Conservation (phyloP, 2,888 invertebrate species). For the Pheosia tremula region DNA sequence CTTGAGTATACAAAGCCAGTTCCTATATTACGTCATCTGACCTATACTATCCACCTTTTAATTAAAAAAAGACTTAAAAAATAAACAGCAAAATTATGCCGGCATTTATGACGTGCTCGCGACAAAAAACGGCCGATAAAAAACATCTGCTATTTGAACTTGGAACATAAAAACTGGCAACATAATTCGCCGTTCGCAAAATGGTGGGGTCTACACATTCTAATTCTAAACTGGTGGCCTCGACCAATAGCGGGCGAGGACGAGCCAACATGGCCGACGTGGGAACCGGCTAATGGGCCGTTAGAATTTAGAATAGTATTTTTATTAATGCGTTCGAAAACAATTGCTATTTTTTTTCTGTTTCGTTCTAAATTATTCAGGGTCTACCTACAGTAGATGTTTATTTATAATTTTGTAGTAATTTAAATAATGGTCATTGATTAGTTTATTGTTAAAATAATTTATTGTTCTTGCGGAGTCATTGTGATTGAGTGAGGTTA, state of each 20-base stretch:
- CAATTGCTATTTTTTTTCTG: conserved; percentile 66
- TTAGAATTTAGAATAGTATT: conserved; percentile 84
- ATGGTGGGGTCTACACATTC: conserved; percentile 84
- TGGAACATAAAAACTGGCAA: conserved; percentile 69
- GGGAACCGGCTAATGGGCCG: conserved; percentile 83
- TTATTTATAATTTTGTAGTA: conserved; percentile 21
- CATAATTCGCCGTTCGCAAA: conserved; percentile 81
- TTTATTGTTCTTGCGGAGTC: conserved; percentile 22
- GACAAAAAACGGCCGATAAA: conserved; percentile 2
- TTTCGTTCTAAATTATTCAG: conserved; percentile 39
- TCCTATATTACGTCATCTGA: no score
- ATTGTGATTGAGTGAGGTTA: conserved; percentile 15
- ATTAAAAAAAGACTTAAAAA: conserved; percentile 18
- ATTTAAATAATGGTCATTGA: conserved; percentile 31
- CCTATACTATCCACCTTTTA: no score
- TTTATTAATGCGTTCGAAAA: conserved; percentile 77
- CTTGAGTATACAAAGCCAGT: no score
- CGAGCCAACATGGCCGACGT: conserved; percentile 82
- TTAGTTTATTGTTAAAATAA: conserved; percentile 27
- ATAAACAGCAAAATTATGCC: conserved; percentile 21
- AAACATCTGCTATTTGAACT: conserved; percentile 77
- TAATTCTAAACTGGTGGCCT: conserved; percentile 82
- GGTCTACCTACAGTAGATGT: conserved; percentile 7
- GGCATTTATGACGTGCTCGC: background rate
- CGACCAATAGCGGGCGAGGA: conserved; percentile 82